Conservation (phyloP, 2,888 invertebrate species). For the Xiphydria camelus region DNA sequence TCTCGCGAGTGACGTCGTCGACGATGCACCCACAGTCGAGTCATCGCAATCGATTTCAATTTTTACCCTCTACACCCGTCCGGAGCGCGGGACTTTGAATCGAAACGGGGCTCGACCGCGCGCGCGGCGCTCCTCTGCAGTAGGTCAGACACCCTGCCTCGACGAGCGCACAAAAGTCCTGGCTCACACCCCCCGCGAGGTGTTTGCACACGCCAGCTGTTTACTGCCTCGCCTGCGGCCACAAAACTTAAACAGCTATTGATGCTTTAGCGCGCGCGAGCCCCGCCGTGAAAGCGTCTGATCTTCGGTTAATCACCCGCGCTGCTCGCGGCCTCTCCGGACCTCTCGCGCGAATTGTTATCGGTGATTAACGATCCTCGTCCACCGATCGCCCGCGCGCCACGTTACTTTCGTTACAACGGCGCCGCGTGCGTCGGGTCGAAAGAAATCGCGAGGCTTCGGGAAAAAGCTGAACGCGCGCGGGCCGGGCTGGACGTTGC, state of each 20-base stretch:
- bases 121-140: neutral
- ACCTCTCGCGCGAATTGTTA: neutral
- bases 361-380: neutral
- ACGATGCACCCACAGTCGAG: too few species aligned
- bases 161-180: constrained; percentile 14
- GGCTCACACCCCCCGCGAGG: constrained; percentile 31
- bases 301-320: neutral
- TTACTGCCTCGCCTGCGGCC: constrained; percentile 30
- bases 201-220: constrained; percentile 41
- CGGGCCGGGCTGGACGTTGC: too few species aligned
- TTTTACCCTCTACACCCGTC: too few species aligned
- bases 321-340: neutral
- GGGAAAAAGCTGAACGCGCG: too few species aligned
- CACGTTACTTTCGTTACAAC: too few species aligned
- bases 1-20: too few species aligned
- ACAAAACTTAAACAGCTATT: constrained; percentile 30
- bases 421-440: too few species aligned
- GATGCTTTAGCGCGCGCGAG: neutral
- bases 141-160: constrained; percentile 1
- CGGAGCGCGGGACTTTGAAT: too few species aligned
- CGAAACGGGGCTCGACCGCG: neutral
- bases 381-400: neutral
- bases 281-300: neutral
- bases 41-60: too few species aligned
- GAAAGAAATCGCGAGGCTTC: too few species aligned